phyloP scores from a whole-genome alignment of 2,113 vertebrate species.

The Oceanodroma tethys region DNA sequence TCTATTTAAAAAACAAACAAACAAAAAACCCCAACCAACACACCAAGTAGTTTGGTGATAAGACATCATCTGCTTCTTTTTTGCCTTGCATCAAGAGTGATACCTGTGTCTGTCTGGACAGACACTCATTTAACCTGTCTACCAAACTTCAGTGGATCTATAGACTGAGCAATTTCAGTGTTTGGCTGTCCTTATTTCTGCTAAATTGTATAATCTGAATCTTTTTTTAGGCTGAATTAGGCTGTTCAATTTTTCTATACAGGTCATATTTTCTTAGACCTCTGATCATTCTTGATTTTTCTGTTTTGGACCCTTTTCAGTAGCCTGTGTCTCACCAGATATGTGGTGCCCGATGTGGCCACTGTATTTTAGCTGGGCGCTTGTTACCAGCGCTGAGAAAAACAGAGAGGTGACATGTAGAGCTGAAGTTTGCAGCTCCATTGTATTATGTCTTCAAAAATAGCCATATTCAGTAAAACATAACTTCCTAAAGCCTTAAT shows the following conservation, averaged over 20 bases:
- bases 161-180: neutral
- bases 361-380: neutral
- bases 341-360: accelerated
- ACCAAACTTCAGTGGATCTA: neutral
- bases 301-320: neutral
- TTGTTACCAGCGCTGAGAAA: neutral
- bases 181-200: neutral
- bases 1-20: neutral
- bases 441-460: neutral
- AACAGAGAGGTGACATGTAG: neutral
- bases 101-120: neutral
- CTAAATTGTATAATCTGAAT: neutral
- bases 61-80: neutral
- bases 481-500: neutral
- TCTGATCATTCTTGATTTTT: neutral
- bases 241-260: neutral
- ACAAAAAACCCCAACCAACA: neutral
- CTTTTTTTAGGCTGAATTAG: neutral
- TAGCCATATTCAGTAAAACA: neutral
- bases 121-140: neutral
- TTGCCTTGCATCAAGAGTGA: neutral
- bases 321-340: neutral
- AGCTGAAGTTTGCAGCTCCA: neutral
- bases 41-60: neutral
- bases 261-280: neutral